Conservation (phyloP, 2,797 vertebrate species). For the Danio kyathit region DNA sequence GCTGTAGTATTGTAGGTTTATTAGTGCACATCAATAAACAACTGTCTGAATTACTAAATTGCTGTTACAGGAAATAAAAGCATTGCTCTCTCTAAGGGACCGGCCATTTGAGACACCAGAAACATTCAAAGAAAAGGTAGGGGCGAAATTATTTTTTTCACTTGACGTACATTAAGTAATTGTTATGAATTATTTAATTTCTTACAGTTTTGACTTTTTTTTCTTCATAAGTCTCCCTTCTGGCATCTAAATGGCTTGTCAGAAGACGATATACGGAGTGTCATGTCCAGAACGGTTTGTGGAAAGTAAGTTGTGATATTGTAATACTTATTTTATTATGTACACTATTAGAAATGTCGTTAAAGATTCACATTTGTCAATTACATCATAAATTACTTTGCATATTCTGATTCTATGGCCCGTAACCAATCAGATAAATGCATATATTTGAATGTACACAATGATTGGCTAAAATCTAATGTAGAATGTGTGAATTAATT, state of each 20-base stretch:
- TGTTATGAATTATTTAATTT: background rate
- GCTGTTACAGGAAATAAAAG: constrained; percentile 87
- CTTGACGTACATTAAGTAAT: background rate
- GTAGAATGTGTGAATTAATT: background rate
- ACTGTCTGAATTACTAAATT: background rate
- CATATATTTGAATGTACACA: background rate
- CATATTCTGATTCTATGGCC: background rate
- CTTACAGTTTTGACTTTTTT: background rate
- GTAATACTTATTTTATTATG: background rate
- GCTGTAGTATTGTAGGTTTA: background rate
- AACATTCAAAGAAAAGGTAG: constrained; percentile 87
- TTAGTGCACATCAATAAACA: background rate
- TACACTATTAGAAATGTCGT: too few relatives aligned
- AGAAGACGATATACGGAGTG: constrained; percentile 86
- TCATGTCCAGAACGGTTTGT: constrained; percentile 96
- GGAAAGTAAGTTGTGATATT: constrained; percentile 88
- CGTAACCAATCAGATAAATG: background rate
- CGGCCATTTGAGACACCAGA: constrained; percentile 79
- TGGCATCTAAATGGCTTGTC: constrained; percentile 89
- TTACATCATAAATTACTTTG: background rate
- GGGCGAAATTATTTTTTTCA: background rate
- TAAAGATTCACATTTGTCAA: too few relatives aligned
- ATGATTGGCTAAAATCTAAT: background rate
- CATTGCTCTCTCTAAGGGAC: constrained; percentile 87
- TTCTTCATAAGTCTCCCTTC: constrained; percentile 87